A percentile compares a stretch with the other conserved stretches of the same genome.
These are phyloP conservation scores for Sebastes steindachneri DNA, from an alignment of 2,797 vertebrate species.

Conservation along the genomic window DNA sequence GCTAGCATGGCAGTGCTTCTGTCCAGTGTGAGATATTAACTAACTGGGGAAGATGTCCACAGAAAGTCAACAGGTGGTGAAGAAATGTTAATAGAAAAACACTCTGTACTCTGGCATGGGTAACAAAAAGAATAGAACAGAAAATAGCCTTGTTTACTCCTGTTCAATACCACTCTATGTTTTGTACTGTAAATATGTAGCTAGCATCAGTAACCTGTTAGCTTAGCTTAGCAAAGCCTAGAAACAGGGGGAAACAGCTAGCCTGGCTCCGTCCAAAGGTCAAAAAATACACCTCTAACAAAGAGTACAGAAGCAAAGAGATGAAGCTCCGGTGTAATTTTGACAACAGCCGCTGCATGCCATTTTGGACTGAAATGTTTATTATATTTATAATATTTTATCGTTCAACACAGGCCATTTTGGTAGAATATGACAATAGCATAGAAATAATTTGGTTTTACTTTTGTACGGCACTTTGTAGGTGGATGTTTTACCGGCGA, in stretches of 20 bases:
- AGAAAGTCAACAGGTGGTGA: neutral
- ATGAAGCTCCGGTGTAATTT: too few species aligned
- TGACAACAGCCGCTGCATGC: too few species aligned
- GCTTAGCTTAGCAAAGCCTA: neutral
- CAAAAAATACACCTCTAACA: too few species aligned
- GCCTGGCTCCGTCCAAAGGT: neutral
- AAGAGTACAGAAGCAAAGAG: too few species aligned
- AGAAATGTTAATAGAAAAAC: neutral
- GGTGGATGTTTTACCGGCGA: too few species aligned
- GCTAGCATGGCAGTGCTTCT: neutral
- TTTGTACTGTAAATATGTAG: neutral
- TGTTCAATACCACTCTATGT: neutral
- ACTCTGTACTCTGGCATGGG: neutral
- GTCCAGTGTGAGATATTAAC: conserved; percentile 1
- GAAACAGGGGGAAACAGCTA: neutral
- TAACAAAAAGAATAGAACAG: neutral
- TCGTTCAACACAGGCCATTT: too few species aligned
- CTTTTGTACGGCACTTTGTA: too few species aligned
- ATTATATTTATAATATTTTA: too few species aligned
- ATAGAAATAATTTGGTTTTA: too few species aligned
- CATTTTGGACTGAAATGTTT: too few species aligned
- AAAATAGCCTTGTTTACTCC: neutral
- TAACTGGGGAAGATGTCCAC: neutral
- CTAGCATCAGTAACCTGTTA: neutral
- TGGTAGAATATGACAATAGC: too few species aligned